Evolutionary conservation across 2,113 vertebrate genomes (phyloP).

Genomic region (Microtus ochrogaster): DNA sequence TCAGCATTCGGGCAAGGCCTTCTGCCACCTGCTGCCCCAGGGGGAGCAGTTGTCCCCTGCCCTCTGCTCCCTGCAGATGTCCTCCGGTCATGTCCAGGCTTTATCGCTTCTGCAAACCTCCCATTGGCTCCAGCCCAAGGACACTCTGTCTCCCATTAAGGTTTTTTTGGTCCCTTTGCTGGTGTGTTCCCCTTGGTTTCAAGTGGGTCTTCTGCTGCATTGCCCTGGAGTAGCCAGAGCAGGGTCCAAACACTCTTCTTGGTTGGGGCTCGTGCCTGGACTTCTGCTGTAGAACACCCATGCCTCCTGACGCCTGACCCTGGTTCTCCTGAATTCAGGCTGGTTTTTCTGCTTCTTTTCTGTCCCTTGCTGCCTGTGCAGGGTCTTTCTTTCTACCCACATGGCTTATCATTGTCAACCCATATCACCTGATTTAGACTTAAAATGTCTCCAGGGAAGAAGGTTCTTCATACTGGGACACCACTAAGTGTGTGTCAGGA

Average conservation of each 20-base stretch:
- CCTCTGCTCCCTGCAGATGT: not conserved
- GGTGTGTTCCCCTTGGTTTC: not conserved
- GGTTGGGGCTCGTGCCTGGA: not conserved
- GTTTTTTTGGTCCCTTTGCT: not conserved
- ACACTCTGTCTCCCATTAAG: not conserved
- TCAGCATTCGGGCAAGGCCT: not conserved
- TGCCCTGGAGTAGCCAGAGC: not conserved
- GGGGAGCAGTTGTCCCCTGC: not conserved
- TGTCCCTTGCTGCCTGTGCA: not conserved
- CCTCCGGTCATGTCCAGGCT: fast-evolving
- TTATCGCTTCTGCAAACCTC: fast-evolving
- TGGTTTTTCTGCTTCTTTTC: not conserved
- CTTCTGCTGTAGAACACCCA: not conserved
- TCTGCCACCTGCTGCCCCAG: not conserved
- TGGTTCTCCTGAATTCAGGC: not conserved
- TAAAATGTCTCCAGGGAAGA: not conserved
- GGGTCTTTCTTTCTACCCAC: not conserved
- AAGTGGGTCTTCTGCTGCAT: not conserved
- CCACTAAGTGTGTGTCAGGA: not conserved
- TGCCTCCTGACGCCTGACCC: not conserved
- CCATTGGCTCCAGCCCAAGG: not conserved
- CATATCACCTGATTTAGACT: not conserved
- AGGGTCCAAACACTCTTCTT: not conserved
- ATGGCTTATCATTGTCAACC: not conserved
- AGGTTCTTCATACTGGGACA: not conserved